Conservation (phyloP, 2,888 invertebrate genomes). For the Melieria picta region DNA sequence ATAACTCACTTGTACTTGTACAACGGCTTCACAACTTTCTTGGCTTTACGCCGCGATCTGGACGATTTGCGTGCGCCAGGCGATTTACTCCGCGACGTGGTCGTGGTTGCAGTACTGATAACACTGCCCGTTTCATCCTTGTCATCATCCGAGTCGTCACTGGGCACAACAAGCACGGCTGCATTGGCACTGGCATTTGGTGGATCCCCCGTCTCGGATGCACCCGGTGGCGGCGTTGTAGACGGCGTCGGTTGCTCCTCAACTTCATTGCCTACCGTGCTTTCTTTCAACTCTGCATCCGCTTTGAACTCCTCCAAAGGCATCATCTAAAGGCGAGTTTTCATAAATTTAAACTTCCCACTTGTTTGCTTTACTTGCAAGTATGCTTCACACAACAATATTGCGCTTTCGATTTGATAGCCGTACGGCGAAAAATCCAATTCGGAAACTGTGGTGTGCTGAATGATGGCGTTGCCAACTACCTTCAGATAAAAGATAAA, state of each 20-base stretch:
- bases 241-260: neutral
- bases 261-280: neutral
- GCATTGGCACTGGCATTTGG: conserved; percentile 16
- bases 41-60: conserved; percentile 69
- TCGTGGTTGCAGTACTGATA: conserved; percentile 82
- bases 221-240: neutral
- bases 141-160: conserved; percentile 50
- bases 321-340: neutral
- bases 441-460: neutral
- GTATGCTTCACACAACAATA: neutral
- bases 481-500: neutral
- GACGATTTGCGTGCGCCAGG: conserved; percentile 75
- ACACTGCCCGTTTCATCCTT: conserved; percentile 81
- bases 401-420: neutral
- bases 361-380: neutral
- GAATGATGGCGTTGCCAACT: neutral
- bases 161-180: neutral
- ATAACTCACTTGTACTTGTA: conserved; percentile 69
- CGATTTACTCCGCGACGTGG: conserved; percentile 83
- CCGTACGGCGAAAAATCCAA: too few species aligned
- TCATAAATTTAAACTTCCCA: too few species aligned
- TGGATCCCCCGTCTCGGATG: conserved; percentile 7
- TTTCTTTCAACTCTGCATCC: neutral
- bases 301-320: conserved; percentile 15
- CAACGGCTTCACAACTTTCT: conserved; percentile 75